Base-by-base conservation (phyloP, 2,888 invertebrate species). In the Ferrisia virgata region DNA sequence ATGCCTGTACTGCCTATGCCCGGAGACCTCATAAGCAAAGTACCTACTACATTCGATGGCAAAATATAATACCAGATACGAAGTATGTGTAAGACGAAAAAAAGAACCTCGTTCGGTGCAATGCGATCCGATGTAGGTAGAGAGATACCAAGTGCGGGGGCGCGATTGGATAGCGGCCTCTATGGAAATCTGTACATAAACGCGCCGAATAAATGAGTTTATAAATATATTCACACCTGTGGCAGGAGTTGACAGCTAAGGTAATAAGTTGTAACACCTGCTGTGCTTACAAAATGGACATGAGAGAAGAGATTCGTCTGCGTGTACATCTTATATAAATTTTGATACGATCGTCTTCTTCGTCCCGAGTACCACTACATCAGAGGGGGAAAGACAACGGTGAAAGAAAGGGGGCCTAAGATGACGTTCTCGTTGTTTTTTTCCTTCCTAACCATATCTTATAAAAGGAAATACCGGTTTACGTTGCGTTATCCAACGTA, bases 181-280 rank as follows among this genome's bases (percentile, higher is more conserved):
- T 28, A 64, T 64, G 58, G 58, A 64, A 28, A 64, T 64, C 9
- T 28, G 28, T 64, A 64, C 28, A 64, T 53, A 64, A 64, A 64
- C 58, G 36, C 72, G 82, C 69, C 43, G 69, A 72, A 72, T 82
- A 82, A 72, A 82, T 82, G 82, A 72, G 72, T 82, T 82, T 82
- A 82, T 82, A 82, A 82, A 82, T 82, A 72, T 82, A 82, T 82
- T 82, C 82, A 82, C 82, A 82, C 82, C 82, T 82, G 82, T 72
- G 82, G 82, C 82, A 82, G 82, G 82, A 82, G 82, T 82, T 82
- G 82, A 82, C 82, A 82, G 82, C 39, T 72, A 72, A 82, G 82
- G 82, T 82, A 82, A 82, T 82, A 82, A 82, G 82, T 82, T 82
- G 82, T 82, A 72, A 82, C 82, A 82, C 82, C 82, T 82, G 82